Evolutionary conservation across 2,797 vertebrate species (phyloP), one percentile per base, ranked within the genome.

Genomic region (Pampus argenteus): DNA sequence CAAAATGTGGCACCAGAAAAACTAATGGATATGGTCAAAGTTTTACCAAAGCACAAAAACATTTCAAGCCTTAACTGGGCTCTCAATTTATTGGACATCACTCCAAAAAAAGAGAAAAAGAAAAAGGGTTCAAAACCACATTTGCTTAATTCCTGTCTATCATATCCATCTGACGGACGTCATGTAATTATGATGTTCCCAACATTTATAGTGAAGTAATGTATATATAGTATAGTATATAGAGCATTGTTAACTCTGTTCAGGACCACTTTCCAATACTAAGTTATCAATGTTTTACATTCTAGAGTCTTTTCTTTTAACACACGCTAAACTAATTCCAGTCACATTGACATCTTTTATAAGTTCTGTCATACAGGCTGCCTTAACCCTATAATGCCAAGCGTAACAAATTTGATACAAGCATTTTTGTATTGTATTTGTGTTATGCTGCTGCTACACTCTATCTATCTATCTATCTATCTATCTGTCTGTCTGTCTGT

Each of bases 71-170:
- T 7, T 5, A 20, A n/a, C 23, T 42, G 11, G 18, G 9, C 1
- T 17, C n/a, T 42, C 6, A 17, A 18, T 51, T 5, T 38, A 47
- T 63, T 36, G 15, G 31, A 38, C 25, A 29, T 31, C 44, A 17
- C 13, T 57, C 11, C 23, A 42, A 14, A 29, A 28, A 18, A 36
- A 36, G 7, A 31, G 7, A 31, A 31, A 31, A 31, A 36, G 7
- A 44, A 44, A 44, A 44, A 29, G 17, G 11, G 5, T 63, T 56
- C 15, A 63, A 36, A 63, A 45, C 13, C 60, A n/a, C 14, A 40
- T 71, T 55, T 48, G 8, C 48, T 55, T 77, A 20, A 65, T 66
- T 29, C 49, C 6, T 40, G 20, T 52, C 48, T 29, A 70, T 76
- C 54, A 40, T 4, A 13, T 26, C 25, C 56, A 17, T 60, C 42